phyloP scores from a whole-genome alignment of 2,797 vertebrate genomes.

The Chelon auratus region DNA sequence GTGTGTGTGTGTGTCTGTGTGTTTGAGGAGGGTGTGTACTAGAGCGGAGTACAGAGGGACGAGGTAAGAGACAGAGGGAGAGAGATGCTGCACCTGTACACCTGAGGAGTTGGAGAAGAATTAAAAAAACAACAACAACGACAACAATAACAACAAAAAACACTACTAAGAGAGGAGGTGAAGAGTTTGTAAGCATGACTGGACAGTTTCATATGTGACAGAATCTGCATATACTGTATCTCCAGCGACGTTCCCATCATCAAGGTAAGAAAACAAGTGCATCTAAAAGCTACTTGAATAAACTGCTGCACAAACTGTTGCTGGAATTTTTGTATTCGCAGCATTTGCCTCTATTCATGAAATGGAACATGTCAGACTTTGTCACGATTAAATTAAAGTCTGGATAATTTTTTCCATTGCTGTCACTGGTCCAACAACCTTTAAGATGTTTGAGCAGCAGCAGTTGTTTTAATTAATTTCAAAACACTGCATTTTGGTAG shows the following conservation, averaged over 20 bases:
- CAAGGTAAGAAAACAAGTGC: slow-evolving; percentile 67
- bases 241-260: slow-evolving; percentile 39
- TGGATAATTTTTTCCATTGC: neutral
- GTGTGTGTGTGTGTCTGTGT: slow-evolving; percentile 57
- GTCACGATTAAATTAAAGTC: neutral
- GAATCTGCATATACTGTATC: slow-evolving; percentile 3
- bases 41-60: slow-evolving; percentile 42
- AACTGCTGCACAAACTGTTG: neutral
- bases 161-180: slow-evolving; percentile 12
- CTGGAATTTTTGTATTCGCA: neutral
- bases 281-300: neutral
- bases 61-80: slow-evolving; percentile 53
- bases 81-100: slow-evolving; percentile 80
- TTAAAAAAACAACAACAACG: neutral
- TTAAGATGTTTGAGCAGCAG: neutral
- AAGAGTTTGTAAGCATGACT: slow-evolving; percentile 57
- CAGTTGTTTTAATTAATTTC: neutral
- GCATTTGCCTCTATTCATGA: neutral
- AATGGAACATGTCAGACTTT: neutral
- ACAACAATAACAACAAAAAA: neutral
- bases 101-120: slow-evolving; percentile 53
- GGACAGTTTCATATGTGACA: slow-evolving; percentile 60
- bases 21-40: slow-evolving; percentile 73
- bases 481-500: neutral
- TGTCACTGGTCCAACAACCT: neutral